A percentile compares a stretch with the other conserved stretches of the same genome.
Evolutionary conservation across 2,797 vertebrate species (phyloP).

Genomic region (Danio albolineatus): DNA sequence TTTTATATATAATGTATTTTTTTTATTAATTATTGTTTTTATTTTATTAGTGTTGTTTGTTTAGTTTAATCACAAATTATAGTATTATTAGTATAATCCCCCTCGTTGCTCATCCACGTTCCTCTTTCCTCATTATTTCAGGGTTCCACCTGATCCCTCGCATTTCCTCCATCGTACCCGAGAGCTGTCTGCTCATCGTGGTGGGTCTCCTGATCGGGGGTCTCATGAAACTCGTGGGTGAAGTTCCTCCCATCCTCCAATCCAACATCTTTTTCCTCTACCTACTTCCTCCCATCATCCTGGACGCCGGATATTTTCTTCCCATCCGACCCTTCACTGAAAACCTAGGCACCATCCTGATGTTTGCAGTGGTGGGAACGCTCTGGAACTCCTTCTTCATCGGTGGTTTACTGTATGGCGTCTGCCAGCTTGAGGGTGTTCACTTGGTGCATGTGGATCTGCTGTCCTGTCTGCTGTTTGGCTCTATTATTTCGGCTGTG

Average conservation of each 20-base stretch:
- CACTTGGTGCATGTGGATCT: slow-evolving; percentile 80
- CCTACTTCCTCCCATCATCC: slow-evolving; percentile 96
- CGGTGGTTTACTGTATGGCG: slow-evolving; percentile 86
- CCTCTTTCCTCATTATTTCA: slow-evolving; percentile 62
- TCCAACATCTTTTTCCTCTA: slow-evolving; percentile 90
- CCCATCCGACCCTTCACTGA: slow-evolving; percentile 94
- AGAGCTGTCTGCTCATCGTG: slow-evolving; percentile 96
- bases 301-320: slow-evolving; percentile 97
- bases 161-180: slow-evolving; percentile 91
- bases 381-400: slow-evolving; percentile 97
- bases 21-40: too few relatives aligned
- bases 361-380: slow-evolving; percentile 95
- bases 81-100: too few relatives aligned
- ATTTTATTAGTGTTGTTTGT: too few relatives aligned
- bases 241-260: slow-evolving; percentile 84
- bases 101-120: not conserved
- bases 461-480: slow-evolving; percentile 91
- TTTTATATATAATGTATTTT: too few relatives aligned
- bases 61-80: too few relatives aligned
- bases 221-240: slow-evolving; percentile 89
- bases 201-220: slow-evolving; percentile 94
- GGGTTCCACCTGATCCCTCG: slow-evolving; percentile 95
- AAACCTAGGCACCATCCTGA: slow-evolving; percentile 97
- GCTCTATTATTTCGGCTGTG: slow-evolving; percentile 94
- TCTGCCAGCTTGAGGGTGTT: slow-evolving; percentile 84